Evolutionary conservation across 2,113 vertebrate species (phyloP), one percentile per base, ranked within the genome.

Genomic region (Mus pahari): DNA sequence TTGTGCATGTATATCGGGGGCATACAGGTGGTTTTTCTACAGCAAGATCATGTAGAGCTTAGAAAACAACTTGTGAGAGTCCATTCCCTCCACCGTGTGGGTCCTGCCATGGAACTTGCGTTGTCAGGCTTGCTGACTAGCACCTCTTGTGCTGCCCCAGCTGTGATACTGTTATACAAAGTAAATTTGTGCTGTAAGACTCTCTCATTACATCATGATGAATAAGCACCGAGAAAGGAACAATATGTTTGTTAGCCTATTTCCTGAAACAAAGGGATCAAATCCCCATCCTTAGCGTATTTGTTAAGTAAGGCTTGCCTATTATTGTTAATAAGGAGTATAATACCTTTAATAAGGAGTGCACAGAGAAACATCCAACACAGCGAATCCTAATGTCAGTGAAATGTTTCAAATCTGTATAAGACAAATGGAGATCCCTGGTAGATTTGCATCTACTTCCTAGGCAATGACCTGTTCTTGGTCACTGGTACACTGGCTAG

Each of bases 361-460:
- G 0, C 89, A 26, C 78, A 90, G 86, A 90, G 70, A 96, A 50
- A 90, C 79, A 45, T 73, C 31, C 86, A 90, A 86, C 17, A 75
- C 9, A 60, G n/a, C 78, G 50, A 94, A 96, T 79, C 19, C n/a
- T 48, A 28, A 60, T 71, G 77, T 68, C 86, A 89, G 20, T 89
- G 94, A 94, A 91, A 77, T 71, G 53, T 36, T 84, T 68, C 70
- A 13, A 26, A 28, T 86, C 13, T 75, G 13, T 53, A 10, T 3
- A n/a, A 90, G 28, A 73, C 55, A 20, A 60, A 2, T n/a, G 17
- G 62, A n/a, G 7, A 11, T 9, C 11, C n/a, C 26, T n/a, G 60
- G 45, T 55, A 13, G n/a, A 36, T 58, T 86, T 31, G 11, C 7
- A 13, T 64, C 20, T 10, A 45, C 33, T 48, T 77, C 24, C 12